phyloP scores from a whole-genome alignment of 2,113 vertebrate genomes.

The Sander vitreus region DNA sequence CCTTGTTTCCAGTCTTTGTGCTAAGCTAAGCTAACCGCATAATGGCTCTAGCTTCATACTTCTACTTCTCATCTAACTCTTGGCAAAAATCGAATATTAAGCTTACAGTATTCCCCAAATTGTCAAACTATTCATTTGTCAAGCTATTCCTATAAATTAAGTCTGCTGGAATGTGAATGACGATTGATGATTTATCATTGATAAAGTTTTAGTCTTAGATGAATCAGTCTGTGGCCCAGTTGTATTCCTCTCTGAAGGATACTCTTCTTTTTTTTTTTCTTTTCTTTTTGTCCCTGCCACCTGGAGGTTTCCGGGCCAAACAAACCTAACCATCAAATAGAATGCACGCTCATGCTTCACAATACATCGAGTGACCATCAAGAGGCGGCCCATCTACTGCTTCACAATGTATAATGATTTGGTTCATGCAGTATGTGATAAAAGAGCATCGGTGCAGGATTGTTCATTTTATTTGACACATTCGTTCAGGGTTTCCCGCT shows the following conservation, averaged over 20 bases:
- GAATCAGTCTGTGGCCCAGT: constrained; percentile 20
- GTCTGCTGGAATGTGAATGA: background rate
- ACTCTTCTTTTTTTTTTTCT: too few species aligned
- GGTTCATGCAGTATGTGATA: background rate
- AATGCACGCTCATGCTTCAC: constrained; percentile 19
- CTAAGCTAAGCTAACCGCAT: background rate
- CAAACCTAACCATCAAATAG: constrained; percentile 31
- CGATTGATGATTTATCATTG: background rate
- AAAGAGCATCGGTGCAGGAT: background rate
- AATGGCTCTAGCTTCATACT: background rate
- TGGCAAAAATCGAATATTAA: background rate
- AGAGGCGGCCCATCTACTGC: background rate
- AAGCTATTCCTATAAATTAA: background rate
- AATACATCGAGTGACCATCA: background rate
- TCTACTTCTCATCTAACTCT: background rate
- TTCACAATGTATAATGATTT: background rate
- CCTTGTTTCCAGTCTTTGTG: background rate
- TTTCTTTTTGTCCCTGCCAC: background rate
- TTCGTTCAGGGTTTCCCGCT: constrained; percentile 1
- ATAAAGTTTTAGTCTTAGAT: constrained; percentile 1
- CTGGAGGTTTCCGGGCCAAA: constrained; percentile 13
- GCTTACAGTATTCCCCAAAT: background rate
- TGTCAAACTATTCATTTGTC: background rate
- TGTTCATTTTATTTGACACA: constrained; percentile 14
- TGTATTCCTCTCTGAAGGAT: constrained; percentile 17